Evolutionary conservation across 2,113 vertebrate genomes (phyloP).

Genomic region (Xiphias gladius): DNA sequence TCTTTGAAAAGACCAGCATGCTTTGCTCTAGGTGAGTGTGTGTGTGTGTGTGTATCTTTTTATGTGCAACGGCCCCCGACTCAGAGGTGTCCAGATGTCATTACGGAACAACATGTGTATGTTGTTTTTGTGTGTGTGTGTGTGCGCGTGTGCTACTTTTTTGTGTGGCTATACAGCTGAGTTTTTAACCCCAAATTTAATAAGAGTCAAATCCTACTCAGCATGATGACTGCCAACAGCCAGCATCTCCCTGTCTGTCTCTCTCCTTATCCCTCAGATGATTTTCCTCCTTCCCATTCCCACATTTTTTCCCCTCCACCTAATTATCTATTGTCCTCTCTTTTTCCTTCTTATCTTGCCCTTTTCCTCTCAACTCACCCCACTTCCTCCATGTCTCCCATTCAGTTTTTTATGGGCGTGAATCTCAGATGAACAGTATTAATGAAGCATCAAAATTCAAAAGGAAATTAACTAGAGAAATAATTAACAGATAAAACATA

Average conservation of each 20-base stretch:
- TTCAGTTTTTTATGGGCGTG: slow-evolving; percentile 58
- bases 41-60: slow-evolving; percentile 27
- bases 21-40: slow-evolving; percentile 62
- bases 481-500: slow-evolving; percentile 72
- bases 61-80: slow-evolving; percentile 16
- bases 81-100: slow-evolving; percentile 49
- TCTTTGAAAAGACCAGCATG: slow-evolving; percentile 63
- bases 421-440: slow-evolving; percentile 70
- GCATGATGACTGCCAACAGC: slow-evolving; percentile 44
- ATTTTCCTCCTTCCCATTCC: slow-evolving; percentile 14
- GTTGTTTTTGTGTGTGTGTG: background rate
- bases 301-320: background rate
- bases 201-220: slow-evolving; percentile 55
- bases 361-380: slow-evolving; percentile 11
- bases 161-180: slow-evolving; percentile 28
- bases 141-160: slow-evolving; percentile 21
- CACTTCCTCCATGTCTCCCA: slow-evolving; percentile 19
- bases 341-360: slow-evolving; percentile 12
- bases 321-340: slow-evolving; percentile 19
- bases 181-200: slow-evolving; percentile 70
- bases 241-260: slow-evolving; percentile 14
- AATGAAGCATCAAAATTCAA: slow-evolving; percentile 61
- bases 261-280: slow-evolving; percentile 3
- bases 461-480: slow-evolving; percentile 65
- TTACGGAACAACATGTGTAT: slow-evolving; percentile 33